Conservation (phyloP, 2,113 vertebrate genomes). For the Loxodonta africana region DNA sequence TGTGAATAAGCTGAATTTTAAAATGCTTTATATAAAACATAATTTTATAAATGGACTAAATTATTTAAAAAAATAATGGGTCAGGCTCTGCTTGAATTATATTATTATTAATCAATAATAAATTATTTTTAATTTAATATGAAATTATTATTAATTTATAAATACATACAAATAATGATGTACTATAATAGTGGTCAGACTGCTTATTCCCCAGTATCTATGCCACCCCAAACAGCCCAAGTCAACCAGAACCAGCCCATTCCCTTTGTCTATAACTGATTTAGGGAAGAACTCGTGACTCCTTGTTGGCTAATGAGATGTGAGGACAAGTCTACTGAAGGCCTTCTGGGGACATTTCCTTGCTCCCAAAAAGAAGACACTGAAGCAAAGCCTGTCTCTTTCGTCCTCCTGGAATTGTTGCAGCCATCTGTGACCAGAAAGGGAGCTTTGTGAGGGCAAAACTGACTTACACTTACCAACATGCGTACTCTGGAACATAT, state of each 20-base stretch:
- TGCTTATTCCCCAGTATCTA: not conserved
- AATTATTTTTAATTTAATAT: conserved; percentile 22
- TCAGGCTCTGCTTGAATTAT: not conserved
- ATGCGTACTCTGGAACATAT: too few relatives aligned
- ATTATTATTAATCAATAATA: not conserved
- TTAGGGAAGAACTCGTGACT: not conserved
- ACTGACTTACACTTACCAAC: not conserved
- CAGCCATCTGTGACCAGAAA: not conserved
- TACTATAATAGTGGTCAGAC: not conserved
- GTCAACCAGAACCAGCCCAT: not conserved
- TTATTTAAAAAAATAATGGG: not conserved
- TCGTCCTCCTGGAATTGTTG: not conserved
- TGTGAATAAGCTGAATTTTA: conserved; percentile 51
- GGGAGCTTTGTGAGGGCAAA: too few relatives aligned
- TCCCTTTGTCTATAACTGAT: not conserved
- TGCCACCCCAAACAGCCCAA: not conserved
- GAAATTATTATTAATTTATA: not conserved
- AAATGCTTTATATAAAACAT: conserved; percentile 22
- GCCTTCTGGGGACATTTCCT: not conserved
- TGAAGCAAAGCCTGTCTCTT: not conserved
- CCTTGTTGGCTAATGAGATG: not conserved
- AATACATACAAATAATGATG: not conserved
- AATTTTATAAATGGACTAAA: conserved; percentile 47
- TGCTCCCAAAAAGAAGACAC: not conserved
- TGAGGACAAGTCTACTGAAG: not conserved